Evolutionary conservation across 2,797 vertebrate genomes (phyloP), one percentile per base, ranked within the genome.

Genomic region (Jordanella pulchra): DNA sequence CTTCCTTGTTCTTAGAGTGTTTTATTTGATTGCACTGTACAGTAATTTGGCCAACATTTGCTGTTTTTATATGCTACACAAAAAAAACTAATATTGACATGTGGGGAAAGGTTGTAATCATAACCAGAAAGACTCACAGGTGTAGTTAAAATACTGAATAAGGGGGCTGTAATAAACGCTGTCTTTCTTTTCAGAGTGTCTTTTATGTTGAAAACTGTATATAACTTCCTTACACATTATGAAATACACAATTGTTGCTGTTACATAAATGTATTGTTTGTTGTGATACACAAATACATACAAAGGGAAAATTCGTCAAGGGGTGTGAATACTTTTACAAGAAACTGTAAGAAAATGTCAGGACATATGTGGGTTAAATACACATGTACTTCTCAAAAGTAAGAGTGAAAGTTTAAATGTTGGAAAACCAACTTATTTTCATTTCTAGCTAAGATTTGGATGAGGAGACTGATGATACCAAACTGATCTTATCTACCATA

Each of bases 391-490:
- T 27, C 30, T 67, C 25, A 13, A 5, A 48, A 65, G 69, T 42
- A 66, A 39, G 42, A 73, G 47, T 35, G 53, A 67, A 18, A 77
- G 54, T 50, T 75, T 0, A 3, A 51, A 7, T 54, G 73, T 79
- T 70, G 21, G 32, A 42, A 65, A 76, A 76, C 65, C 23, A 65
- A 61, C 50, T 45, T 28, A 15, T 21, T 56, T 71, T 32, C 30
- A n/a, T 65, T 79, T 72, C 51, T 67, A 72, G 45, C 25, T 17
- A 10, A 54, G 45, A 67, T 30, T 67, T 50, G 18, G n/a, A 18
- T 39, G 1, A 76, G 63, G 45, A 72, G 23, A 66, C n/a, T 0
- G 69, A 25, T 0, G 5, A 54, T 61, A 27, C 14, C 7, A 17
- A 23, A 65, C 28, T 51, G 28, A 69, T 65, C 23, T 47, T 50